phyloP scores from a whole-genome alignment of 2,113 vertebrate genomes.

The Myocastor coypus region DNA sequence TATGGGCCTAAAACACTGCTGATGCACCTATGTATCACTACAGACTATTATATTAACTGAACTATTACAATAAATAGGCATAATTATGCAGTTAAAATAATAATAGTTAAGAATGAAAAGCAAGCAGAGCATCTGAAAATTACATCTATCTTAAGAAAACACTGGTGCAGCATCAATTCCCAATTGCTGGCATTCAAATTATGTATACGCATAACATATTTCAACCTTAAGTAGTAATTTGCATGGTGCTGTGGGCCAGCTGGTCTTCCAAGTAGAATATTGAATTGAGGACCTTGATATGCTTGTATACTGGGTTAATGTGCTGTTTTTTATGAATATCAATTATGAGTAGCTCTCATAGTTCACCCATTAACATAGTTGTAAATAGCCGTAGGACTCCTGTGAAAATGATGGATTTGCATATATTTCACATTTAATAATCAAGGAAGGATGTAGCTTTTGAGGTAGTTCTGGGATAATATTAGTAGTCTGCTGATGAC shows the following conservation, averaged over 20 bases:
- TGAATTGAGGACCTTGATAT: constrained; percentile 16
- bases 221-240: not conserved
- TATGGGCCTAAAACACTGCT: not conserved
- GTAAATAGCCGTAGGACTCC: constrained; percentile 31
- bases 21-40: not conserved
- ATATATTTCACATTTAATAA: not conserved
- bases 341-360: constrained; percentile 54
- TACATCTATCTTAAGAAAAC: not conserved
- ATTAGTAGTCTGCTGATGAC: not conserved
- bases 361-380: constrained; percentile 6
- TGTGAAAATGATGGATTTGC: constrained; percentile 42
- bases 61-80: not conserved
- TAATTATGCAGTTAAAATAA: constrained; percentile 35
- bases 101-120: constrained; percentile 11
- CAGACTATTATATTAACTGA: not conserved
- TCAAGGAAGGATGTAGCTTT: not conserved
- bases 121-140: constrained; percentile 35
- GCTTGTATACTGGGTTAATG: not conserved
- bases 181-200: constrained; percentile 29
- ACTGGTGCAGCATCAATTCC: not conserved
- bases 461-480: not conserved
- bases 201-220: constrained; percentile 29
- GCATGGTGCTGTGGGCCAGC: not conserved
- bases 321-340: constrained; percentile 43
- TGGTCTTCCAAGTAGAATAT: not conserved